A percentile compares a stretch with the other conserved stretches of the same genome.
Evolutionary conservation across 1,140 invertebrate species (phyloP).

Genomic region (Penaeus japonicus): DNA sequence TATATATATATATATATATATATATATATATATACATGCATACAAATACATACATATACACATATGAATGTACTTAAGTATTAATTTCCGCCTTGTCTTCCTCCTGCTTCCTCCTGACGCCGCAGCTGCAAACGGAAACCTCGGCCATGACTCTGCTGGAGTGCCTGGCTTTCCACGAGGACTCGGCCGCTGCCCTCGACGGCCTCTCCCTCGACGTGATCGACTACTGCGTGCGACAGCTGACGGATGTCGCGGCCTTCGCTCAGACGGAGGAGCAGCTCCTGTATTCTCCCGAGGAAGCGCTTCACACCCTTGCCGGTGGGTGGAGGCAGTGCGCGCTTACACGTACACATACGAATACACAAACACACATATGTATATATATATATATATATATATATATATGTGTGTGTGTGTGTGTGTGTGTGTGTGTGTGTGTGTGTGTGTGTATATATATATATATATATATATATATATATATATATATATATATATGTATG

Average conservation of each 20-base stretch:
- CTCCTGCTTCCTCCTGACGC: neutral
- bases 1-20: no score
- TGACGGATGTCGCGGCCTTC: neutral
- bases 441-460: no score
- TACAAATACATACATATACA: no score
- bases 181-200: constrained; percentile 17
- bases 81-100: neutral
- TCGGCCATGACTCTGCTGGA: constrained; percentile 24
- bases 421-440: no score
- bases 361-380: no score
- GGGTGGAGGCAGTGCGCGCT: no score
- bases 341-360: no score
- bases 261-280: neutral
- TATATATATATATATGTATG: no score
- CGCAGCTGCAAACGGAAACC: constrained; percentile 30
- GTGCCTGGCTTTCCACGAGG: constrained; percentile 25
- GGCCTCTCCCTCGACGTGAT: constrained; percentile 28
- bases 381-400: no score
- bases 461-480: no score
- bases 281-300: neutral
- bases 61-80: neutral
- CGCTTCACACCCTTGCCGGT: neutral
- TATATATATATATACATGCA: no score
- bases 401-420: no score
- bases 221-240: constrained; percentile 40